Percentiles rank a stretch among this genome's conserved stretches.
Evolutionary conservation across 2,113 vertebrate genomes (phyloP).

Genomic region (Phycodurus eques): DNA sequence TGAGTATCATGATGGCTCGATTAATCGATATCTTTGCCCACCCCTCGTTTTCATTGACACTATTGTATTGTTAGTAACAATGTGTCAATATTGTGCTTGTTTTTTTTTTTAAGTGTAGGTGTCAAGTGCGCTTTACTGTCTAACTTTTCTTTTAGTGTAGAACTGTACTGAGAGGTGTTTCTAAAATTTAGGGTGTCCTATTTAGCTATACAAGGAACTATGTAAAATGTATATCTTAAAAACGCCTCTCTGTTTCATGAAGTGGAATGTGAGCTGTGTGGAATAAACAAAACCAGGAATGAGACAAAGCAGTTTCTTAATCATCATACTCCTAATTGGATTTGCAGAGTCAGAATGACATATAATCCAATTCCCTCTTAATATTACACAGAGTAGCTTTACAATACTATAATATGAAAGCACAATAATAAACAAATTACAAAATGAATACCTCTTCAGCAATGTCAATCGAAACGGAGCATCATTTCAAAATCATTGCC

Average conservation of each 20-base stretch:
- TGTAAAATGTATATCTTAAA: not conserved
- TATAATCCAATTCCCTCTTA: conserved; percentile 1
- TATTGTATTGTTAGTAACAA: not conserved
- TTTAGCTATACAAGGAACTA: not conserved
- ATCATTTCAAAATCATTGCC: not conserved
- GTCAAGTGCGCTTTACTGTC: too few species aligned
- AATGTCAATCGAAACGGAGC: not conserved
- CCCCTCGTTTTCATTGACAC: too few species aligned
- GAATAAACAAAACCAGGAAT: conserved; percentile 9
- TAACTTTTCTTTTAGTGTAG: not conserved
- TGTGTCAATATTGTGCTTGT: not conserved
- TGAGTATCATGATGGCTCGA: too few species aligned
- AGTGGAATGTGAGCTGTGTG: not conserved
- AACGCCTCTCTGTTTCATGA: not conserved
- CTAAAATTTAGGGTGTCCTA: not conserved
- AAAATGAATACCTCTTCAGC: not conserved
- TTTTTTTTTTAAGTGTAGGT: not conserved
- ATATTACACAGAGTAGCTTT: not conserved
- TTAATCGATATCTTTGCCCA: too few species aligned
- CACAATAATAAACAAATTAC: not conserved
- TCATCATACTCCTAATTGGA: not conserved
- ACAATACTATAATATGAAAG: not conserved
- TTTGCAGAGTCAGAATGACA: not conserved
- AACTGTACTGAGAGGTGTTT: not conserved
- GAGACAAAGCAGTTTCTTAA: not conserved